Evolutionary conservation across 1,140 invertebrate genomes (phyloP), one percentile per base, ranked within the genome.

Genomic region (Parapsyche elsis): DNA sequence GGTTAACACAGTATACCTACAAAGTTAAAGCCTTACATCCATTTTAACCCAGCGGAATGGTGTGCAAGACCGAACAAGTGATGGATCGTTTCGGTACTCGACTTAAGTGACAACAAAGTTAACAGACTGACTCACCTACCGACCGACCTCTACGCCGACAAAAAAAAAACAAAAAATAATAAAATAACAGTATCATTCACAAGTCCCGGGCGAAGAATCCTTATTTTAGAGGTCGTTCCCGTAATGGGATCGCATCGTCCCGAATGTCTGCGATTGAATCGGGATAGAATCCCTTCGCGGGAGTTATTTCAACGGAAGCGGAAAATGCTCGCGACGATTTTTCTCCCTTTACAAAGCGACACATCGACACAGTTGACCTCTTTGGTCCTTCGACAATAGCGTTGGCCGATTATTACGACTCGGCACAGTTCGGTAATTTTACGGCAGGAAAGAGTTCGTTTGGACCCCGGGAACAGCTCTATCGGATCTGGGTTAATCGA

Each of bases 401-500:
- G 10, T 53, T 12, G 49, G 1, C 10, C 49, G 59, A 23, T 9
- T 10, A 61, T 23, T 61, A 16, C 19, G 21, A 14, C 7, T 4
- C 21, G 2, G 49, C 4, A 61, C 59, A 21, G n/a, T 9, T 23
- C 16, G 16, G 19, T 38, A 38, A 38, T 38, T 38, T 38, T 38
- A 38, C 7, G 30, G 30, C 30, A 38, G 30, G 2, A n/a, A n/a
- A n/a, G 23, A n/a, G 9, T 23, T 73, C 74, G 38, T 38, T 44
- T 14, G 14, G 23, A 14, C 16, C n/a, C 53, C 4, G 74, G 53
- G 9, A 59, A 76, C 53, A 45, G 7, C 53, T 76, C 74, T 61
- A 76, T 76, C 53, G 49, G 53, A 76, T 76, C 74, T 76, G 74
- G 74, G 74, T 76, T 76, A 76, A 76, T 76, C 74, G 74, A 76